phyloP scores from a whole-genome alignment of 1,140 invertebrate species.

The Arctopsyche grandis region DNA sequence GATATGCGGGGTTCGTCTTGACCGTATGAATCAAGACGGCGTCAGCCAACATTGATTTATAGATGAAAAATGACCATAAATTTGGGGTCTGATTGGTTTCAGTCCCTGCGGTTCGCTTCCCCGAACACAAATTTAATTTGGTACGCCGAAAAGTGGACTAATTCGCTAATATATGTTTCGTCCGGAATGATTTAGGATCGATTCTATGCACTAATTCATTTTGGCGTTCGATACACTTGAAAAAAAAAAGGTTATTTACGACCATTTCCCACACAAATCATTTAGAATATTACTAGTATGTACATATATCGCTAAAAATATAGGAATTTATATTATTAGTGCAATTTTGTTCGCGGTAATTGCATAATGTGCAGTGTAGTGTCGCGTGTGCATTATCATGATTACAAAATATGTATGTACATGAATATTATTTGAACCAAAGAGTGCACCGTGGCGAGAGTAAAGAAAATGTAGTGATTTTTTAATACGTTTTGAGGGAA shows the following conservation, averaged over 20 bases:
- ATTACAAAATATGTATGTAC: not conserved
- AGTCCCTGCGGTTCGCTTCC: conserved; percentile 27
- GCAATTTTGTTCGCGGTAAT: conserved; percentile 31
- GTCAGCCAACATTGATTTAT: conserved; percentile 51
- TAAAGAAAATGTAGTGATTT: not conserved
- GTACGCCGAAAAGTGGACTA: conserved; percentile 39
- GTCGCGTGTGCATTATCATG: conserved; percentile 23
- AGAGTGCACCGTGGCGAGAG: too few relatives aligned
- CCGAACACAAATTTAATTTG: conserved; percentile 38
- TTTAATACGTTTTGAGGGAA: conserved; percentile 25
- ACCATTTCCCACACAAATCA: conserved; percentile 38
- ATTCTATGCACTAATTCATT: not conserved
- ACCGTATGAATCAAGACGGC: conserved; percentile 45
- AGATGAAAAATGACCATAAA: conserved; percentile 54
- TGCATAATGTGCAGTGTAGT: conserved; percentile 13
- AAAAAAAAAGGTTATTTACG: conserved; percentile 9
- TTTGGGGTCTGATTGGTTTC: conserved; percentile 51
- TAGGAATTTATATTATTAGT: not conserved
- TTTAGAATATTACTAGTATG: not conserved
- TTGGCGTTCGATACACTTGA: not conserved
- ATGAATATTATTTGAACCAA: too few relatives aligned
- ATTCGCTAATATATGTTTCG: conserved; percentile 43
- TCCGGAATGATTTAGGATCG: conserved; percentile 1
- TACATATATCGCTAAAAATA: too few relatives aligned
- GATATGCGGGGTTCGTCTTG: not conserved